Base-by-base conservation (phyloP, 1,140 invertebrate species). In the Saccostrea echinata region DNA sequence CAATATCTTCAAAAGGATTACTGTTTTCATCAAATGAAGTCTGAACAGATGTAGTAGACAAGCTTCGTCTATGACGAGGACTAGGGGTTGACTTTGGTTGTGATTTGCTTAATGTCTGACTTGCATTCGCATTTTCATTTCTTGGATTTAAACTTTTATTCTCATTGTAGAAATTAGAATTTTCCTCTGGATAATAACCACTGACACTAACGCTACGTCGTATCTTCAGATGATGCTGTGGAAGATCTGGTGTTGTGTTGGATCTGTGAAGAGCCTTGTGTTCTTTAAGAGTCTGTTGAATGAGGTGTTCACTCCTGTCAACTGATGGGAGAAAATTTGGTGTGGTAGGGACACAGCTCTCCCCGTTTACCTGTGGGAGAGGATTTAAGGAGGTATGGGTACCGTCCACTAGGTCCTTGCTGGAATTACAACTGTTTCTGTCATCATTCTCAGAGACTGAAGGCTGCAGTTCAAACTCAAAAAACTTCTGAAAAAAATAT, bases 11-110 rank as follows among this genome's bases (percentile, higher is more conserved):
- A 52, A 88, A 86, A 9, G 76, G 64, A 24, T 84, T 86, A 81
- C 85, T 84, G 64, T 86, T 81, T 84, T 89, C 88, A 84, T 89
- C 88, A 30, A 88, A 84, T 13, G 85, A 89, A 11, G 88, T 86
- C 61, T 89, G 88, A 12, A 86, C 82, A 35, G 81, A 85, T 27
- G 88, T 86, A 3, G 88, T 86, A 6, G 88, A 89, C 12, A 86
- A 83, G 51, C 81, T 83, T 52, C 81, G 24, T 24, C 35, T 83
- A 83, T 53, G 51, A 27, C 51, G 81, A 83, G 81, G 81, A 53
- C 81, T 27, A 12, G 8, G 21, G 2, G 30, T 33, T 80, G n/a
- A 24, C 35, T 80, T 43, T 24, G 30, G 11, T 27, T 30, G 12
- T 13, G 21, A 24, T 27, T 52, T 53, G 11, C 52, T 53, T 24